Conservation (phyloP, 2,113 vertebrate genomes). For the Tetrax tetrax region DNA sequence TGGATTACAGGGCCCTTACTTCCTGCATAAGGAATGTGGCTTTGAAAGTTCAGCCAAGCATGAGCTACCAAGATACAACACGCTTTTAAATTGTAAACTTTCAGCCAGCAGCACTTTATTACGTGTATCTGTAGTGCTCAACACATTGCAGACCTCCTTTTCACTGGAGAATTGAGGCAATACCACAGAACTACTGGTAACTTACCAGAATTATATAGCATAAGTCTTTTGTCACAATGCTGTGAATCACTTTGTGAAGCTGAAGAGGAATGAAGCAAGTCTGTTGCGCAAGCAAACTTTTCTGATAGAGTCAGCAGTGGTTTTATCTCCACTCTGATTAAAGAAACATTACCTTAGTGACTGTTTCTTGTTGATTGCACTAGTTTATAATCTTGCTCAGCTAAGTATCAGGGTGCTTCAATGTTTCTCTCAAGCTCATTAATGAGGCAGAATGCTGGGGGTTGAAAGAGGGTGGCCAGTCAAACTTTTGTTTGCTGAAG, state of each 20-base stretch:
- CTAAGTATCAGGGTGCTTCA: not conserved
- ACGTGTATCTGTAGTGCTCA: not conserved
- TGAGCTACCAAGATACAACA: not conserved
- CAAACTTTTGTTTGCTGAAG: not conserved
- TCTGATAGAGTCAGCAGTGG: not conserved
- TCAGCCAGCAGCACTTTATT: not conserved
- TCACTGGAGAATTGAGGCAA: not conserved
- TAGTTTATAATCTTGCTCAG: not conserved
- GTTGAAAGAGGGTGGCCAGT: not conserved
- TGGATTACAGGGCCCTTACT: not conserved
- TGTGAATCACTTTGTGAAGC: not conserved
- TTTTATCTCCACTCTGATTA: not conserved
- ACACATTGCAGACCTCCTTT: not conserved
- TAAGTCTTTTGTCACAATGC: not conserved
- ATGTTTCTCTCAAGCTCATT: constrained; percentile 10
- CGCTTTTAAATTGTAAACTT: not conserved
- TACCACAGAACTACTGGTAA: not conserved
- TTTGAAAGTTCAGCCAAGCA: not conserved
- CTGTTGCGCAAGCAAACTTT: not conserved
- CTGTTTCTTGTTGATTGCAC: not conserved
- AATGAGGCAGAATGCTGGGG: not conserved
- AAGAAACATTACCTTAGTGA: not conserved
- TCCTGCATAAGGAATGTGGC: not conserved
- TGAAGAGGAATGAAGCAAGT: not conserved
- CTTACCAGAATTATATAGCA: not conserved